Percentiles rank a stretch among this genome's conserved stretches.
These are phyloP conservation scores for Argyrosomus regius DNA, from an alignment of 2,797 vertebrate species.

Conservation along the genomic window DNA sequence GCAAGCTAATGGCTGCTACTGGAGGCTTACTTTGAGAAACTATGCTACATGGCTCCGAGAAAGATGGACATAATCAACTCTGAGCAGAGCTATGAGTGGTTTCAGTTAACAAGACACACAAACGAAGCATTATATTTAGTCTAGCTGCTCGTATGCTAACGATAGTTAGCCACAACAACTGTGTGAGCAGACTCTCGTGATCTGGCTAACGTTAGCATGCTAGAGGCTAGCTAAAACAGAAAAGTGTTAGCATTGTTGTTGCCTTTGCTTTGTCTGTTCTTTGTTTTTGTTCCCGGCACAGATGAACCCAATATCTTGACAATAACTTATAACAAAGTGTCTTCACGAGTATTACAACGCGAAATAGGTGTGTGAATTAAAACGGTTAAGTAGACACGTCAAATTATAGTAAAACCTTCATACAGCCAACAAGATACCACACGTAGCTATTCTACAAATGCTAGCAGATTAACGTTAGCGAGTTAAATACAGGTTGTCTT, in stretches of 20 bases:
- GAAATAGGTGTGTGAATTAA: neutral
- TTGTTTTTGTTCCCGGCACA: constrained; percentile 35
- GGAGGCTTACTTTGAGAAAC: neutral
- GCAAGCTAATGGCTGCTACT: constrained; percentile 63
- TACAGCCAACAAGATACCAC: neutral
- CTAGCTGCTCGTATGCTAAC: neutral
- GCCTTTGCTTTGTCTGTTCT: constrained; percentile 49
- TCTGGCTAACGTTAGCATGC: constrained; percentile 59
- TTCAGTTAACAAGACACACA: accelerated
- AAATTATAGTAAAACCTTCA: neutral
- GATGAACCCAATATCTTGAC: accelerated
- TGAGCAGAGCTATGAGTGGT: accelerated
- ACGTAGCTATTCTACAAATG: neutral
- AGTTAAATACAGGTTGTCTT: neutral
- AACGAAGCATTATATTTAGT: accelerated
- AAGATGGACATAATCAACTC: accelerated
- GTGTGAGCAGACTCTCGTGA: constrained; percentile 33
- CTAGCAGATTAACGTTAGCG: constrained; percentile 41
- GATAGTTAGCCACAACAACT: constrained; percentile 26
- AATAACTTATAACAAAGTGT: neutral
- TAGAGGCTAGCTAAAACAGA: constrained; percentile 27
- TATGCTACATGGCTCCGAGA: neutral
- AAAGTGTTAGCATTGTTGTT: constrained; percentile 32
- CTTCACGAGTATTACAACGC: accelerated
- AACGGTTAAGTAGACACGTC: accelerated